Evolutionary conservation across 2,888 invertebrate species (phyloP), one percentile per base, ranked within the genome.

Genomic region (Panopea generosa): DNA sequence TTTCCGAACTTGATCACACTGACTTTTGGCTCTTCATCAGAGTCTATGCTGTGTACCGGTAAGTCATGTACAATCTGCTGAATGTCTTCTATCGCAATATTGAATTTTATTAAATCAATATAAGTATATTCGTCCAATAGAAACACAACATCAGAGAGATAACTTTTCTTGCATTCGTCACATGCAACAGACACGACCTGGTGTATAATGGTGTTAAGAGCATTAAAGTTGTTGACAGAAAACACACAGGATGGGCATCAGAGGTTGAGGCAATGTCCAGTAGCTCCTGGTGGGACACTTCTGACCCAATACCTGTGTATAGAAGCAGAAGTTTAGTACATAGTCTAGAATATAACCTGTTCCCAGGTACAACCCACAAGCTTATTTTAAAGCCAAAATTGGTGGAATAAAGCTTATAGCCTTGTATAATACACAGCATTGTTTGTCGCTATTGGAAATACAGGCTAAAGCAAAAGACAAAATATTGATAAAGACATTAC

Each of bases 201-300:
- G 50, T 62, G 55, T 14, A 73, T 24, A 6, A 73, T 55, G 50
- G 73, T 67, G 50, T 68, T 29, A n/a, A 73, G 47, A 18, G 73
- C 61, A 33, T 73, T 56, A 18, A 73, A 73, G 26, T 73, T 62
- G 16, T 73, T 55, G 14, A 73, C 67, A 14, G 73, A 67, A 38
- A 61, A 73, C 2, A 67, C 73, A 18, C 56, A 45, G 1, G 61
- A 50, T 7, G 62, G 43, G 38, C 16, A 43, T 55, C 55, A 1
- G 40, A 14, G 0, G 56, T 18, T 2, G 73, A 57, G 20, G 73
- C 73, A n/a, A 73, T 73, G 29, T 67, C 57, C 7, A 62, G 38
- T 7, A 73, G 57, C 43, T 73, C 73, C 38, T 47, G 38, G 20
- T 73, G 73, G 7, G 56, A 61, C 3, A 73, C 73, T 56, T 73